Conservation (phyloP, 2,113 vertebrate genomes). For the cattle (Bos taurus) region ARS-UCD2.0 NC_037336.1:70827001-70827500, state of each 20-base stretch:
- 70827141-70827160: neutral
- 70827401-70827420: neutral
- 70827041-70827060: neutral
- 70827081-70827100: accelerated
- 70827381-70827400: neutral
- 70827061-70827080: neutral
- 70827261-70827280: neutral
- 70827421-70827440: too few relatives aligned
- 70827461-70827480: too few relatives aligned
- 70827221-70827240: accelerated
- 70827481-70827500: too few relatives aligned
- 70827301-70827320: neutral
- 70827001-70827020: neutral
- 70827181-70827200: neutral
- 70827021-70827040: neutral
- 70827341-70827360: neutral
- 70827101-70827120: neutral
- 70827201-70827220: accelerated
- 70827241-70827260: too few relatives aligned
- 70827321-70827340: too few relatives aligned
- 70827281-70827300: neutral
- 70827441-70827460: too few relatives aligned
- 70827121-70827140: neutral
- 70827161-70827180: neutral
- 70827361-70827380: accelerated